Evolutionary conservation across 2,888 invertebrate species (phyloP).

Genomic region (Acleris laterana): DNA sequence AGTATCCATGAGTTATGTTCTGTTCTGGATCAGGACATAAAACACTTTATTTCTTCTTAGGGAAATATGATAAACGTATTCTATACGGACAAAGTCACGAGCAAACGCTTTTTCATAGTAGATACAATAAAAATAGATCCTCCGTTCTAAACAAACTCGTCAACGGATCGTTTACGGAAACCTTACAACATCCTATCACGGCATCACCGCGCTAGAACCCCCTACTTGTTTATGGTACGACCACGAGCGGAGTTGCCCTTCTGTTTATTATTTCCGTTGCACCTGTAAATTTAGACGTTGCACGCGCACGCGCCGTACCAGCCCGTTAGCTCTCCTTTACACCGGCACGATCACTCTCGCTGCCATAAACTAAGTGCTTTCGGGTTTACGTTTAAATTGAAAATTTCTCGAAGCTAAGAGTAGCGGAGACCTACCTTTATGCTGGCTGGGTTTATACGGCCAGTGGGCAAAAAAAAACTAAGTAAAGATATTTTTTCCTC

Average conservation of each 20-base stretch:
- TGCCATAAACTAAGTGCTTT: constrained; percentile 21
- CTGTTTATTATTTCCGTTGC: constrained; percentile 46
- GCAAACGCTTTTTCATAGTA: too few species aligned
- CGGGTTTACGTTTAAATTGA: constrained; percentile 29
- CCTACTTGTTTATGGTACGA: not conserved
- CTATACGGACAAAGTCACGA: too few species aligned
- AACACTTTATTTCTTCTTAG: too few species aligned
- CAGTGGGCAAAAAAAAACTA: not conserved
- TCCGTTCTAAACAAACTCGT: too few species aligned
- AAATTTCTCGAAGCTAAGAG: constrained; percentile 19
- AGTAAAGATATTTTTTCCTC: too few species aligned
- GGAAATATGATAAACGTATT: too few species aligned
- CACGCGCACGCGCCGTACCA: constrained; percentile 56
- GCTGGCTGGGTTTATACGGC: too few species aligned
- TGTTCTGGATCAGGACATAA: too few species aligned
- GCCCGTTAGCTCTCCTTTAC: constrained; percentile 50
- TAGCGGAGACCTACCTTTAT: constrained; percentile 13
- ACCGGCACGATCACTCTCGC: constrained; percentile 50
- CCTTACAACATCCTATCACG: not conserved
- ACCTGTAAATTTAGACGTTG: constrained; percentile 62
- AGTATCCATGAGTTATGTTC: too few species aligned
- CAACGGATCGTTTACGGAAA: not conserved
- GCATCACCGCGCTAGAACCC: not conserved
- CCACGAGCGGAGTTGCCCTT: constrained; percentile 18
- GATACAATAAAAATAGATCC: too few species aligned